Conservation (phyloP, 2,888 invertebrate genomes). For the Tanytarsus gracilentus region DNA sequence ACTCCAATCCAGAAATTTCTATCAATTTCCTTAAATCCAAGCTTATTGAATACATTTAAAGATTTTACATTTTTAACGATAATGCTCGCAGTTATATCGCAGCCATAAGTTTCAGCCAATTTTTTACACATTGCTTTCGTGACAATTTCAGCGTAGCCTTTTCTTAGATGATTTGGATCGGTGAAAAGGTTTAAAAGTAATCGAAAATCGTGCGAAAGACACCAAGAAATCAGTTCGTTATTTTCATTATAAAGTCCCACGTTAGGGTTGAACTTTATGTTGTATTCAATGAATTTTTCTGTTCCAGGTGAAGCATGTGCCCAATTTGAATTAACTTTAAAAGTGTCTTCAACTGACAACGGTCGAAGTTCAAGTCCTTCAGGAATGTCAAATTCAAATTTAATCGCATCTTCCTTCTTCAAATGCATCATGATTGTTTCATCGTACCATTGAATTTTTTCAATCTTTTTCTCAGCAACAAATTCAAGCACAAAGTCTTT, state of each 20-base stretch:
- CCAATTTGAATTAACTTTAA: slow-evolving; percentile 36
- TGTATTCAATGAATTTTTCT: slow-evolving; percentile 35
- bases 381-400: slow-evolving; percentile 31
- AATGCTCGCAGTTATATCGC: slow-evolving; percentile 37
- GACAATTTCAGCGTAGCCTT: slow-evolving; percentile 35
- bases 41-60: slow-evolving; percentile 33
- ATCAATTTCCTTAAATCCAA: slow-evolving; percentile 35
- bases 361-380: background rate
- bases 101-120: slow-evolving; percentile 33
- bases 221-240: slow-evolving; percentile 40
- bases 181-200: slow-evolving; percentile 36
- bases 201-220: slow-evolving; percentile 33
- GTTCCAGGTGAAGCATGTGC: slow-evolving; percentile 37
- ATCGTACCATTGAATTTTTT: background rate
- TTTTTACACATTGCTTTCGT: slow-evolving; percentile 33
- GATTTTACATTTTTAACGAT: slow-evolving; percentile 33
- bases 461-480: background rate
- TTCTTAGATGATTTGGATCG: slow-evolving; percentile 33
- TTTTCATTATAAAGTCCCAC: slow-evolving; percentile 36
- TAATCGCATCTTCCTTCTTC: background rate
- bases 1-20: slow-evolving; percentile 9
- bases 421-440: background rate
- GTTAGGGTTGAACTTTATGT: slow-evolving; percentile 36
- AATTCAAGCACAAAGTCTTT: background rate
- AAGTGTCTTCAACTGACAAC: slow-evolving; percentile 34